Evolutionary conservation across 2,888 invertebrate species (phyloP), one percentile per base, ranked within the genome.

Genomic region (Melikaiella ostensackeni): DNA sequence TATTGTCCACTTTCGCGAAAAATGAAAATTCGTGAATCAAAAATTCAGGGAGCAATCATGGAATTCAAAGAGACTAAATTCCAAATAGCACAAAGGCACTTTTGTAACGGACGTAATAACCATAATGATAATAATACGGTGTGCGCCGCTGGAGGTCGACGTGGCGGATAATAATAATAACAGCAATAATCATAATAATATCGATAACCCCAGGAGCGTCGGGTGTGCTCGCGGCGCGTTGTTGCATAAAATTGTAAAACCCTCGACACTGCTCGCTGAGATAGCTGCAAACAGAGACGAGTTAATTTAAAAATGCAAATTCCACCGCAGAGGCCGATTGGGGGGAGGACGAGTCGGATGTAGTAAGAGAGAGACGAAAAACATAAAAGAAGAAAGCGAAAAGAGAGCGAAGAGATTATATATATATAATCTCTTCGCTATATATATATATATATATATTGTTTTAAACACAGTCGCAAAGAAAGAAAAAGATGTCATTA

Each of bases 251-350:
- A 91, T 91, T 89, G 89, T 89, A 88, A 89, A 91, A 88, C 87
- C 84, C 84, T 81, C 86, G 81, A 81, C 81, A 81, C 82, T 80
- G 81, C 80, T 74, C 63, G 78, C 78, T 80, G 82, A 89, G 91
- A 89, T 90, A 89, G 90, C 90, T 89, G 89, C 91, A 90, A 90
- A 90, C 90, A 90, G 89, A 88, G 88, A 87, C 89, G 89, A 89
- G 91, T 91, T 91, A 91, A 91, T 91, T 91, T 91, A 90, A 91
- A 91, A 91, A 91, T 91, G 91, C 91, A 91, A 91, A 91, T 91
- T 90, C 85, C 84, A 84, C 86, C 86, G 84, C 86, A 82, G 85
- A 55, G 83, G 82, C 80, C 77, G 80, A 66, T 76, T 75, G 42
- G 77, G 61, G 64, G 21, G 63, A 64, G 77, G 76, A 30, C 42